Evolutionary conservation across 2,797 vertebrate species (phyloP).

Genomic region (Ptychobarbus kaznakovi): DNA sequence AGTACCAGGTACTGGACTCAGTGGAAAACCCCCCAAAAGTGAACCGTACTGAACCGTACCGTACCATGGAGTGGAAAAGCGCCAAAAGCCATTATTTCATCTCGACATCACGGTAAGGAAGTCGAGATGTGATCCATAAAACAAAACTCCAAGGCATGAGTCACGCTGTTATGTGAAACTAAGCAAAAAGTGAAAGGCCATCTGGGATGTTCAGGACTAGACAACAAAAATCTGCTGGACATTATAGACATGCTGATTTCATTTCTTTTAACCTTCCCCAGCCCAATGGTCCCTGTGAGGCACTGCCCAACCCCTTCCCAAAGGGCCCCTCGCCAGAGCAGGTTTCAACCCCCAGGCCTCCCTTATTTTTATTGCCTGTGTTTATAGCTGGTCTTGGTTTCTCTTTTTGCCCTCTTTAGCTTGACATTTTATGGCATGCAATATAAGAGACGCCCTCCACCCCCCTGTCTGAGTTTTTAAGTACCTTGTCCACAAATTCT

Average conservation of each 20-base stretch:
- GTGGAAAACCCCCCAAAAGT: too few relatives aligned
- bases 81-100: not conserved
- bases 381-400: constrained; percentile 54
- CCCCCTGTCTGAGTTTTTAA: constrained; percentile 52
- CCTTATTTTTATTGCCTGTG: constrained; percentile 47
- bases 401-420: constrained; percentile 51
- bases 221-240: constrained; percentile 23
- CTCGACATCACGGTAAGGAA: not conserved
- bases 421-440: constrained; percentile 51
- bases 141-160: constrained; percentile 13
- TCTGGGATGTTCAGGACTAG: constrained; percentile 1
- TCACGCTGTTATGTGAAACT: constrained; percentile 8
- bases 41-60: too few relatives aligned
- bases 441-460: constrained; percentile 50
- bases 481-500: constrained; percentile 36
- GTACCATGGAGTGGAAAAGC: too few relatives aligned
- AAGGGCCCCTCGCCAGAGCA: constrained; percentile 43
- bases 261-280: constrained; percentile 31
- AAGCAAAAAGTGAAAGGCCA: constrained; percentile 30
- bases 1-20: too few relatives aligned
- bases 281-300: not conserved
- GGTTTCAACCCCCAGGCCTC: constrained; percentile 48
- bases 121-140: constrained; percentile 33
- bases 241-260: constrained; percentile 23
- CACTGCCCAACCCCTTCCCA: constrained; percentile 21